Evolutionary conservation across 2,888 invertebrate species (phyloP).

Genomic region (Drosophila leonis): DNA sequence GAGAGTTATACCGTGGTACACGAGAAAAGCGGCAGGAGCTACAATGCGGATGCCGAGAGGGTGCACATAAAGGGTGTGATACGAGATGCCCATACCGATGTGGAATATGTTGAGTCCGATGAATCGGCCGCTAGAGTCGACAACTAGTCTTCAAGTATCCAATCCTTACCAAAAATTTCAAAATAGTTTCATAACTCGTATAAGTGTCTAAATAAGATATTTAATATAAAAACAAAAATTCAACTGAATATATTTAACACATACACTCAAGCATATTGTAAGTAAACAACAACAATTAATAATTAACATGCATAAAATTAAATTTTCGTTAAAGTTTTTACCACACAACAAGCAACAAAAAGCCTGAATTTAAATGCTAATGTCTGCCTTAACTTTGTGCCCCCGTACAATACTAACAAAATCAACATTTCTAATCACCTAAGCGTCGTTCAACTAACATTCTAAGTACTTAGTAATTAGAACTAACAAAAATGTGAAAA

Average conservation of each 20-base stretch:
- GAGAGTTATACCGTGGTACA: conserved; percentile 86
- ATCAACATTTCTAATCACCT: conserved; percentile 40
- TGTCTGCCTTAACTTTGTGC: conserved; percentile 46
- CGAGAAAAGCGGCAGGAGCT: conserved; percentile 85
- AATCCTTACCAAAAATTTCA: conserved; percentile 32
- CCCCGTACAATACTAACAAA: conserved; percentile 64
- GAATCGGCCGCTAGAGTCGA: conserved; percentile 79
- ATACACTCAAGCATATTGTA: conserved; percentile 73
- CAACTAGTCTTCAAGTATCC: conserved; percentile 61
- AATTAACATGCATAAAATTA: conserved; percentile 36
- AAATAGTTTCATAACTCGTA: conserved; percentile 58
- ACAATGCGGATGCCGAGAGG: conserved; percentile 86
- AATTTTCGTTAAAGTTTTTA: conserved; percentile 61
- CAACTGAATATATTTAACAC: conserved; percentile 39
- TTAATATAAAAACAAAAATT: conserved; percentile 29
- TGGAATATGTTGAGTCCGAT: conserved; percentile 86
- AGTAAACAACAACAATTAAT: conserved; percentile 70
- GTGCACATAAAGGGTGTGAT: conserved; percentile 86
- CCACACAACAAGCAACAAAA: conserved; percentile 61
- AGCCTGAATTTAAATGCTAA: conserved; percentile 62
- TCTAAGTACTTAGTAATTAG: conserved; percentile 43
- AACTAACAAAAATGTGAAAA: conserved; percentile 54
- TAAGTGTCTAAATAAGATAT: conserved; percentile 43
- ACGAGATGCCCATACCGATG: conserved; percentile 86
- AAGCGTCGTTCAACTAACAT: conserved; percentile 69